Percentiles rank a stretch among this genome's conserved stretches.
phyloP scores from a whole-genome alignment of 1,140 invertebrate genomes.

The Listronotus oregonensis region DNA sequence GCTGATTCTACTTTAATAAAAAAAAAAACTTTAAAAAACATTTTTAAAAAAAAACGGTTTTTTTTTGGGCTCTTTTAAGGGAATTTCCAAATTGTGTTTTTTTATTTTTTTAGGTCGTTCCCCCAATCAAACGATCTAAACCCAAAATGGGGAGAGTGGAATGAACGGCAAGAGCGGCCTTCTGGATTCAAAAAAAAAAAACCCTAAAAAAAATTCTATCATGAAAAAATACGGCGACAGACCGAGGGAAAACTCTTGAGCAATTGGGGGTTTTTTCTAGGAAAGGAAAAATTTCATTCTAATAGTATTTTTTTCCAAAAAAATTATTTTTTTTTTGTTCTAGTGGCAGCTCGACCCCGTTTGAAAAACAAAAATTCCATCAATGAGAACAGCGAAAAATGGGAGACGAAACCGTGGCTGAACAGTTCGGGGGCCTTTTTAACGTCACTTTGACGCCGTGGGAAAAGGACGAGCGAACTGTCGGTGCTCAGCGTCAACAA shows the following conservation, averaged over 20 bases:
- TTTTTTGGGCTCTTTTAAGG: too few relatives aligned
- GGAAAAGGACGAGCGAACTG: slow-evolving; percentile 51
- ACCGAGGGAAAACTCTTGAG: slow-evolving; percentile 50
- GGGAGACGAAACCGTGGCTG: slow-evolving; percentile 53
- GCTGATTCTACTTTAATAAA: too few relatives aligned
- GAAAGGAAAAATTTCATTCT: too few relatives aligned
- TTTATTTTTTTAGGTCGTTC: neutral
- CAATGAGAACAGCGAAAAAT: slow-evolving; percentile 43
- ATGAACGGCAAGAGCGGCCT: slow-evolving; percentile 26
- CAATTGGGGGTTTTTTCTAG: too few relatives aligned
- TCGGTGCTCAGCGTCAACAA: slow-evolving; percentile 49
- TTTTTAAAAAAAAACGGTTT: too few relatives aligned
- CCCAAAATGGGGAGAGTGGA: slow-evolving; percentile 40
- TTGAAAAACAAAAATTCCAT: slow-evolving; percentile 47
- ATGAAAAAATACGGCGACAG: slow-evolving; percentile 44
- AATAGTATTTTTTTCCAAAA: too few relatives aligned
- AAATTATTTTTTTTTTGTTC: too few relatives aligned
- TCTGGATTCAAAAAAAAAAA: neutral
- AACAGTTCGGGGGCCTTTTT: slow-evolving; percentile 49
- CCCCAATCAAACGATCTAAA: slow-evolving; percentile 6
- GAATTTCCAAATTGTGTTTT: too few relatives aligned
- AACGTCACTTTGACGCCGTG: slow-evolving; percentile 51
- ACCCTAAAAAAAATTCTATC: slow-evolving; percentile 22
- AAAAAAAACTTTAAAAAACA: too few relatives aligned
- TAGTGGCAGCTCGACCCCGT: slow-evolving; percentile 51